Conservation (phyloP, 2,113 vertebrate species). For the Tapirus terrestris region DNA sequence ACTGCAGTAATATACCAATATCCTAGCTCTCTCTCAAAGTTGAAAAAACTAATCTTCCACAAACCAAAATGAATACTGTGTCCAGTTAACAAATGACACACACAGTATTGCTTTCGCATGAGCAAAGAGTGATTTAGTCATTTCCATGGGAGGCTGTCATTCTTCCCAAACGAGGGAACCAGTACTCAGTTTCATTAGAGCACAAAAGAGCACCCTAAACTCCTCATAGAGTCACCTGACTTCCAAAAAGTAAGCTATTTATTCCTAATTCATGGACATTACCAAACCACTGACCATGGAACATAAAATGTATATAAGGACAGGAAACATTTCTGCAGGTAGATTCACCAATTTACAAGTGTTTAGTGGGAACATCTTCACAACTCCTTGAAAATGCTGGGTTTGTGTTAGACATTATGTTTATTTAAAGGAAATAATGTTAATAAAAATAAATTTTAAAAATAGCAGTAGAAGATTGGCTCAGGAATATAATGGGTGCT, state of each 20-base stretch:
- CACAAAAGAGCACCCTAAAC: background rate
- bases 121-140: background rate
- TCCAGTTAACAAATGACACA: background rate
- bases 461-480: background rate
- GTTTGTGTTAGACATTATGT: background rate
- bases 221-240: background rate
- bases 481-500: background rate
- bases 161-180: background rate
- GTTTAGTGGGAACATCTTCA: background rate
- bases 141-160: background rate
- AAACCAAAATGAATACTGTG: slow-evolving; percentile 11
- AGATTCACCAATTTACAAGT: background rate
- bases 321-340: background rate
- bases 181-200: background rate
- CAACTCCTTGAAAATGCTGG: background rate
- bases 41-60: background rate
- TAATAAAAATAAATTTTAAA: background rate
- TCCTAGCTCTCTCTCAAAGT: background rate
- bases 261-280: background rate
- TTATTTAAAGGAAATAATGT: background rate
- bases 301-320: background rate
- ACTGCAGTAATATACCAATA: background rate
- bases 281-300: background rate
- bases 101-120: background rate
- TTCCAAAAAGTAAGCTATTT: background rate